A percentile compares a stretch with the other conserved stretches of the same genome.
These are phyloP conservation scores for Elysia chlorotica DNA, from an alignment of 1,140 invertebrate species.

Conservation along the genomic window DNA sequence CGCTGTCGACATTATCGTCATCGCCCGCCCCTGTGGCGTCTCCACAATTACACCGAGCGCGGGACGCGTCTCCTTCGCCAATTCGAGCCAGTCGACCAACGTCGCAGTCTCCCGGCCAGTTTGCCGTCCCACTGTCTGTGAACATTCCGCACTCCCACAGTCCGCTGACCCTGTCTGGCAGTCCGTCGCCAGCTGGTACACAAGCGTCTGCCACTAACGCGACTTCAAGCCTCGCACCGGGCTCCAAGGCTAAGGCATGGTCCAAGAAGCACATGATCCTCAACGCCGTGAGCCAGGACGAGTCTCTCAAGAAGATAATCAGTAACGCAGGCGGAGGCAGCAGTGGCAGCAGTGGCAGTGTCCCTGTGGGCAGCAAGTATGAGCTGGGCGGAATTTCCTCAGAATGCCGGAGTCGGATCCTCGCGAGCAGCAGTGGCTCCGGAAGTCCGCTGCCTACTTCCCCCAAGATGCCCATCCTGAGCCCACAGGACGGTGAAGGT, in stretches of 20 bases:
- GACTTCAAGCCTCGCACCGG: constrained; percentile 1
- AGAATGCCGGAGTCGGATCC: constrained; percentile 9
- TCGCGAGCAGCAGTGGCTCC: constrained; percentile 7
- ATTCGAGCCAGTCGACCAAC: no score
- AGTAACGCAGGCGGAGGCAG: no score
- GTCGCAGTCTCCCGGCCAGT: neutral
- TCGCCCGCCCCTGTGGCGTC: no score
- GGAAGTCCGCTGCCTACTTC: constrained; percentile 38
- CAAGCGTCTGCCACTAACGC: neutral
- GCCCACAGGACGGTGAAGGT: constrained; percentile 50
- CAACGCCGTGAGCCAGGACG: constrained; percentile 46
- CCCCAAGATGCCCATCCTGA: constrained; percentile 51
- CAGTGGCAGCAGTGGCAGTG: no score
- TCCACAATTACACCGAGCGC: no score
- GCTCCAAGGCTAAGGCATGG: constrained; percentile 21
- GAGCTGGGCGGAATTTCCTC: constrained; percentile 14
- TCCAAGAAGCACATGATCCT: constrained; percentile 49
- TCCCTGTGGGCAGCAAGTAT: constrained; percentile 12
- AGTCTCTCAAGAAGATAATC: constrained; percentile 39
- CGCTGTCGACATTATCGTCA: no score
- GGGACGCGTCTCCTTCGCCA: no score
- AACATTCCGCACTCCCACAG: constrained; percentile 11
- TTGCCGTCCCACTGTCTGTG: constrained; percentile 1
- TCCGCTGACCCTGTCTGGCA: neutral
- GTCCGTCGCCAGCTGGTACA: neutral